Evolutionary conservation across 2,888 invertebrate species (phyloP).

Genomic region (Ectemnius cavifrons): DNA sequence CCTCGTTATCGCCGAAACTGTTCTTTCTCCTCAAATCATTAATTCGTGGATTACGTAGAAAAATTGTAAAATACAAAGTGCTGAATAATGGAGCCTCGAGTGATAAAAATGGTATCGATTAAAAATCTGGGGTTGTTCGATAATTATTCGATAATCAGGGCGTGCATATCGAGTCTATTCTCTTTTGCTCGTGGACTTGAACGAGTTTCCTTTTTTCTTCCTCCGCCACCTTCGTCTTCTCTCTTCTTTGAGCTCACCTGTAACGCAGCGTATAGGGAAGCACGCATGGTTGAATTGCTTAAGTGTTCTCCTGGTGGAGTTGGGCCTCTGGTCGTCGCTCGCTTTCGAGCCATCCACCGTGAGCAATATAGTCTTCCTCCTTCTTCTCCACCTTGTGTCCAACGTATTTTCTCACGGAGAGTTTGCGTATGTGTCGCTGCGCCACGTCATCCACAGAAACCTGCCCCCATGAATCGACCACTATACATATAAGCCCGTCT

Average conservation of each 20-base stretch:
- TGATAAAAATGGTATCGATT: too few species aligned
- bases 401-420: slow-evolving; percentile 63
- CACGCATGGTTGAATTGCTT: slow-evolving; percentile 72
- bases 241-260: slow-evolving; percentile 62
- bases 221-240: slow-evolving; percentile 16
- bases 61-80: too few species aligned
- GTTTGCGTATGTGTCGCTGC: slow-evolving; percentile 18
- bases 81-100: too few species aligned
- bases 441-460: slow-evolving; percentile 45
- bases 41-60: too few species aligned
- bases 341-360: slow-evolving; percentile 53
- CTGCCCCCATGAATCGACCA: slow-evolving; percentile 22
- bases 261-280: slow-evolving; percentile 68
- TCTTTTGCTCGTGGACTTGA: too few species aligned
- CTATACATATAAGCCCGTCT: slow-evolving; percentile 18
- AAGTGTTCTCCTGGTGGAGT: slow-evolving; percentile 57
- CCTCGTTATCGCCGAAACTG: background rate
- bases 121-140: too few species aligned
- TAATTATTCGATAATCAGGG: background rate
- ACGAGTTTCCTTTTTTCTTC: background rate
- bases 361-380: slow-evolving; percentile 26
- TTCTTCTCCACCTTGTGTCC: slow-evolving; percentile 13
- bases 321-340: slow-evolving; percentile 57
- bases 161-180: too few species aligned
- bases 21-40: background rate